Percentiles rank a stretch among this genome's conserved stretches.
Conservation (phyloP, 2,888 invertebrate species). For the Hofmannophila pseudospretella region DNA sequence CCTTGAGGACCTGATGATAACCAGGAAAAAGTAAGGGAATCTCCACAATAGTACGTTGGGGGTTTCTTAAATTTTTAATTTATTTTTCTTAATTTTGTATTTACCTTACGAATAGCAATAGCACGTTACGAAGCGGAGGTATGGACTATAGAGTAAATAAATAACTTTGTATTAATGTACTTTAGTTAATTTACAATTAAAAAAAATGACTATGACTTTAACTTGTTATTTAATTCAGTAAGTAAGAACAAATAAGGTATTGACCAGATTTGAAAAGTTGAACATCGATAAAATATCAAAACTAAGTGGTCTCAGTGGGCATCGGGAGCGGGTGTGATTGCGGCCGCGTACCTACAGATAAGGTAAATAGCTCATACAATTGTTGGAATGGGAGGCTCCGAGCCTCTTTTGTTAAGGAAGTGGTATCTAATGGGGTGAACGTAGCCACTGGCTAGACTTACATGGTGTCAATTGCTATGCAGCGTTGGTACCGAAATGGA, state of each 20-base stretch:
- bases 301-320: constrained; percentile 24
- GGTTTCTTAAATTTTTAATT: too few relatives aligned
- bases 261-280: not conserved
- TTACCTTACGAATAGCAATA: too few relatives aligned
- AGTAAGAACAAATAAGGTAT: not conserved
- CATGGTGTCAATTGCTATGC: constrained; percentile 69
- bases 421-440: constrained; percentile 61
- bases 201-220: too few relatives aligned
- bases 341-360: constrained; percentile 66
- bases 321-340: constrained; percentile 64
- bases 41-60: too few relatives aligned
- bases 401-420: constrained; percentile 74
- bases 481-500: constrained; percentile 8
- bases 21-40: too few relatives aligned
- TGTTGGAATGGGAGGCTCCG: constrained; percentile 65
- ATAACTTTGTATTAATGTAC: too few relatives aligned
- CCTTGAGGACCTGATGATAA: too few relatives aligned
- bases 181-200: too few relatives aligned
- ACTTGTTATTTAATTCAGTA: too few relatives aligned
- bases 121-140: too few relatives aligned
- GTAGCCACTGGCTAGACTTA: constrained; percentile 64
- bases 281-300: constrained; percentile 33
- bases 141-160: too few relatives aligned
- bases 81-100: too few relatives aligned
- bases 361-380: constrained; percentile 78